Evolutionary conservation across 2,113 vertebrate species (phyloP), one percentile per base, ranked within the genome.

Genomic region (Enhydra lutris): DNA sequence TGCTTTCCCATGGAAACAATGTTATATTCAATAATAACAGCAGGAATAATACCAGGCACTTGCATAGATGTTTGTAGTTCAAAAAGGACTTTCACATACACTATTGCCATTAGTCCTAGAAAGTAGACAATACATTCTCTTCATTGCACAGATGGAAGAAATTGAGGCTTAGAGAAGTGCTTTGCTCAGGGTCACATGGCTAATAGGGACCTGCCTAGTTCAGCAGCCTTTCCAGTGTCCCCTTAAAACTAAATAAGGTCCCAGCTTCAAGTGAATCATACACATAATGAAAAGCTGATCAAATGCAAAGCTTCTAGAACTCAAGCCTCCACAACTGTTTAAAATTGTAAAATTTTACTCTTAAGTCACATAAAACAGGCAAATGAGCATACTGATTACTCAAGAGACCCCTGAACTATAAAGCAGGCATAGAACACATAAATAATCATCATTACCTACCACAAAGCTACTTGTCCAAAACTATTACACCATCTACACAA

Each of bases 1-100:
- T 24, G 59, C 86, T 93, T 97, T 96, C 97, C 95, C 97, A 79
- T 61, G 96, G 55, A 96, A 97, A 97, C 95, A 97, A 96, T 91
- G 95, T 71, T 42, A 31, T 10, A 0, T 2, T 42, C 91, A 81
- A 61, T 42, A 61, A 79, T n/a, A 61, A 91, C 73, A 50, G 71
- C 1, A 67, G 57, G 84, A 63, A 20, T 50, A 90, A 79, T 7
- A 4, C 31, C 17, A 34, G 57, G 59, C 34, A 13, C 34, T 80
- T 21, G 31, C 34, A 14, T 0, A 59, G 59, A 2, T 17, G 90
- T 92, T 36, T 59, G 42, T 61, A 78, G 31, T 4, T 65, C 61
- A 79, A 67, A 91, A 95, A 71, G 29, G 39, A 57, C 55, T 71
- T 45, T 42, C 84, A 52, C 67, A 69, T 34, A 20, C 11, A 7